phyloP scores from a whole-genome alignment of 2,113 vertebrate genomes.

The Tor tambroides region DNA sequence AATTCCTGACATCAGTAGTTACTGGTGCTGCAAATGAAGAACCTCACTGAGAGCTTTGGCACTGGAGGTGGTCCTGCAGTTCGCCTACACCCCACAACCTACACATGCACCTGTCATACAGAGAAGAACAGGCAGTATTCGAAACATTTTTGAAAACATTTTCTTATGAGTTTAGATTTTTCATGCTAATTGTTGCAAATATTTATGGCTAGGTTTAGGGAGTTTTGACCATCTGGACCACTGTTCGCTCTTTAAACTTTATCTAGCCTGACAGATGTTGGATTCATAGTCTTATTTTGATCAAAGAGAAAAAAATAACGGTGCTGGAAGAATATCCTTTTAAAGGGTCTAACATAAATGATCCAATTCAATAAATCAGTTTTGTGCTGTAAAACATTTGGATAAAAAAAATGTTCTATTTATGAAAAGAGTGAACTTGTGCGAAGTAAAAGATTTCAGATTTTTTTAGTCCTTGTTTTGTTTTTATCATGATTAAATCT shows the following conservation, averaged over 20 bases:
- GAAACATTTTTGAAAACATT: neutral
- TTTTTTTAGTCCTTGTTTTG: neutral
- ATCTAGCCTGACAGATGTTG: neutral
- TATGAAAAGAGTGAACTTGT: neutral
- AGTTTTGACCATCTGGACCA: slow-evolving; percentile 7
- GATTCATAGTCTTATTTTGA: neutral
- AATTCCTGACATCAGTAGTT: slow-evolving; percentile 39
- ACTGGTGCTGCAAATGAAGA: slow-evolving; percentile 65
- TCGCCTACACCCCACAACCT: slow-evolving; percentile 64
- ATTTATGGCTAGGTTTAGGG: neutral
- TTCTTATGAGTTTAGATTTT: slow-evolving; percentile 15
- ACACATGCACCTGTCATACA: slow-evolving; percentile 26
- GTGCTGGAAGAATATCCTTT: slow-evolving; percentile 15
- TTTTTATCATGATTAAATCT: slow-evolving; percentile 24
- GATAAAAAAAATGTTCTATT: neutral
- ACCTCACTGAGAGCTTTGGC: slow-evolving; percentile 60
- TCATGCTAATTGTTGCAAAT: slow-evolving; percentile 22
- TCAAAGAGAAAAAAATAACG: neutral
- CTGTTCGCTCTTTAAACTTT: neutral
- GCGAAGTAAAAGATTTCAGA: neutral
- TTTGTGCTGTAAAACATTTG: neutral
- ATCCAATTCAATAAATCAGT: neutral
- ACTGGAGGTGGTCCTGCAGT: slow-evolving; percentile 65
- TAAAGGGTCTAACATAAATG: neutral
- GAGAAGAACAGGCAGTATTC: slow-evolving; percentile 17